These are phyloP conservation scores for Rhinichthys klamathensis DNA, from an alignment of 2,113 vertebrate genomes.

Conservation along the genomic window DNA sequence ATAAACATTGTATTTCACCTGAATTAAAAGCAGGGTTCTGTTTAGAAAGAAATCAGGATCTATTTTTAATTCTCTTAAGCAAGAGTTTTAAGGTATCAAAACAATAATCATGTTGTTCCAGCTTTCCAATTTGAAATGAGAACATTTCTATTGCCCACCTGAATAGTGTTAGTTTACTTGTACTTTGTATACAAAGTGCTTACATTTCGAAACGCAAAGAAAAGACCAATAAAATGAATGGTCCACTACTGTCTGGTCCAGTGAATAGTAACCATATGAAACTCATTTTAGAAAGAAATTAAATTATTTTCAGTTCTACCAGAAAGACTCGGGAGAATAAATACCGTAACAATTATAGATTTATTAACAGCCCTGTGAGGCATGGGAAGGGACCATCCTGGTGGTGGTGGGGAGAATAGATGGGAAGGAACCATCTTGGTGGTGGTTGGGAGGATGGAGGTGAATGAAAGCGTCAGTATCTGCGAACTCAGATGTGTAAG, in stretches of 20 bases:
- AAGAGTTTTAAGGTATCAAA: neutral
- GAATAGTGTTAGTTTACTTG: neutral
- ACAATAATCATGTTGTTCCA: neutral
- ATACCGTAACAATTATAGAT: too few relatives aligned
- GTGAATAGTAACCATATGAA: neutral
- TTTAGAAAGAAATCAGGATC: neutral
- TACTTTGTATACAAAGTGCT: neutral
- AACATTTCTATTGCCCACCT: neutral
- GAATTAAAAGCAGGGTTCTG: conserved; percentile 6
- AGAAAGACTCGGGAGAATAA: too few relatives aligned
- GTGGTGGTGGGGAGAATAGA: too few relatives aligned
- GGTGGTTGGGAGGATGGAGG: too few relatives aligned
- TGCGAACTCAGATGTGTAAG: too few relatives aligned
- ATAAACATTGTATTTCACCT: conserved; percentile 13
- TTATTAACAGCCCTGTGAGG: too few relatives aligned
- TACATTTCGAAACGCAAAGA: too few relatives aligned
- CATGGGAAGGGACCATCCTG: too few relatives aligned
- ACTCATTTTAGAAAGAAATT: neutral
- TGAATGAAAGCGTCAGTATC: too few relatives aligned
- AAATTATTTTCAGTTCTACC: neutral
- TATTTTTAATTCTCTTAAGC: conserved; percentile 12
- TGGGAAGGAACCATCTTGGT: too few relatives aligned
- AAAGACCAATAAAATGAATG: too few relatives aligned
- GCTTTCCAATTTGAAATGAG: neutral
- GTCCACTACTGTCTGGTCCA: neutral